Evolutionary conservation across 1,140 invertebrate species (phyloP).

Genomic region (Microvelia longipes): DNA sequence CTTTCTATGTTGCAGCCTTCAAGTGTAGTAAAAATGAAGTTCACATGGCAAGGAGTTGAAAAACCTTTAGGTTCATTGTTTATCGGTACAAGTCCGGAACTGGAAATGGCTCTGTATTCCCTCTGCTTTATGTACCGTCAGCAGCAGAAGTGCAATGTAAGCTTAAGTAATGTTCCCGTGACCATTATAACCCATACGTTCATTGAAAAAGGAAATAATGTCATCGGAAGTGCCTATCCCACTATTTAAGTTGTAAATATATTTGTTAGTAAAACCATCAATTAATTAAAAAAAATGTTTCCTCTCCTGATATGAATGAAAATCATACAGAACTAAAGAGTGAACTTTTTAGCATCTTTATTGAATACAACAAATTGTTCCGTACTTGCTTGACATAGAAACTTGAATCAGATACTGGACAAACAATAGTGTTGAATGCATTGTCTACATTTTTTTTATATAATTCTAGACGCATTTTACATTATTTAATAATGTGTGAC

Average conservation of each 20-base stretch:
- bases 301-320: background rate
- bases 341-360: no score
- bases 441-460: no score
- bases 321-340: no score
- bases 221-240: background rate
- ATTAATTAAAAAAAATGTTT: background rate
- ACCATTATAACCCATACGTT: conserved; percentile 56
- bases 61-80: conserved; percentile 71
- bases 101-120: conserved; percentile 81
- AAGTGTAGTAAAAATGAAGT: conserved; percentile 56
- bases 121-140: conserved; percentile 61
- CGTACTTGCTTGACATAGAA: no score
- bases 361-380: no score
- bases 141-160: conserved; percentile 52
- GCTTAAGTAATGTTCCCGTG: conserved; percentile 48
- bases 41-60: conserved; percentile 50
- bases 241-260: background rate
- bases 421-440: no score
- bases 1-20: conserved; percentile 39
- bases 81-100: conserved; percentile 79
- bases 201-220: conserved; percentile 2
- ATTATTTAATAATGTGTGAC: no score
- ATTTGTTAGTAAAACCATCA: background rate
- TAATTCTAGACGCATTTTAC: no score
- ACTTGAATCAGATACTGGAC: no score